Evolutionary conservation across 2,797 vertebrate species (phyloP).

Genomic region (Cuniculus paca): DNA sequence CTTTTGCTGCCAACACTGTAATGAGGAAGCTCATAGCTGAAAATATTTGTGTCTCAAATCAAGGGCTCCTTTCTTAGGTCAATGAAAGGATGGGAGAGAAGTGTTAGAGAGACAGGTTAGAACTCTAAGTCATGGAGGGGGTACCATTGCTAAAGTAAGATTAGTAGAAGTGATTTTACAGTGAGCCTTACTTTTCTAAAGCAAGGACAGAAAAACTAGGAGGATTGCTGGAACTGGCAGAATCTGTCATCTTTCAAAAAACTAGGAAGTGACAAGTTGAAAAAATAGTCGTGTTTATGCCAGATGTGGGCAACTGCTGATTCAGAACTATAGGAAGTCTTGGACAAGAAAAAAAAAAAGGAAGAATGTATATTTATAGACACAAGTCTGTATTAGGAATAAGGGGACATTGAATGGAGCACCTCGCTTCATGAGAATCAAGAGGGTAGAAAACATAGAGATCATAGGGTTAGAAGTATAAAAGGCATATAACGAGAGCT

Average conservation of each 20-base stretch:
- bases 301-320: conserved; percentile 58
- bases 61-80: not conserved
- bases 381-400: not conserved
- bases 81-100: not conserved
- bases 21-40: conserved; percentile 1
- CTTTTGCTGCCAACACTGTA: not conserved
- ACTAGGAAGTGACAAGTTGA: conserved; percentile 49
- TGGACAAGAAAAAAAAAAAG: not conserved
- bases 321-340: conserved; percentile 51
- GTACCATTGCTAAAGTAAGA: not conserved
- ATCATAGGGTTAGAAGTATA: not conserved
- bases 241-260: conserved; percentile 63
- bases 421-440: not conserved
- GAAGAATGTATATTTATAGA: conserved; percentile 41
- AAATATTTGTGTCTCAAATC: not conserved
- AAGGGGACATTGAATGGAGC: not conserved
- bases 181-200: conserved; percentile 11
- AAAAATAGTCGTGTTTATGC: conserved; percentile 57
- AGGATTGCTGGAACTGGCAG: not conserved
- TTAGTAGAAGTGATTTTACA: not conserved
- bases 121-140: not conserved
- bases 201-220: not conserved
- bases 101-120: not conserved
- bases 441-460: not conserved
- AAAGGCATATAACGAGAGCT: not conserved